These are phyloP conservation scores for Cavia aperea DNA, from an alignment of 2,113 vertebrate genomes.

Conservation along the genomic window DNA sequence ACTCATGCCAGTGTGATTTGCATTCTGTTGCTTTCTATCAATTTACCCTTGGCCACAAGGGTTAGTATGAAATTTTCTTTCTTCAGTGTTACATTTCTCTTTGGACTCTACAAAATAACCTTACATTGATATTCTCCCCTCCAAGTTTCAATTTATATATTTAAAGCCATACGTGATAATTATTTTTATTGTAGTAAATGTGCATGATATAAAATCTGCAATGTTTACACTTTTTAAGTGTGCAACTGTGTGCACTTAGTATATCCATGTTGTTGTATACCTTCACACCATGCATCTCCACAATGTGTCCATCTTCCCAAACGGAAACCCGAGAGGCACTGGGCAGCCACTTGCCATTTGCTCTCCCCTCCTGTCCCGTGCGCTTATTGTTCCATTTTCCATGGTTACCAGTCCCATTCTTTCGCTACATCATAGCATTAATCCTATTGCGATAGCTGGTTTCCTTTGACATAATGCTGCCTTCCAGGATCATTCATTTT, in stretches of 20 bases:
- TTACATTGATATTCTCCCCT: background rate
- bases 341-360: background rate
- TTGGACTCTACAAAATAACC: background rate
- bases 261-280: background rate
- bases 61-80: background rate
- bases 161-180: background rate
- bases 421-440: fast-evolving
- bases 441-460: background rate
- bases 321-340: background rate
- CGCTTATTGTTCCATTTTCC: background rate
- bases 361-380: background rate
- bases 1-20: background rate
- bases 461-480: background rate
- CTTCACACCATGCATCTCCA: background rate
- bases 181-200: background rate
- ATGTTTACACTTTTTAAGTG: background rate
- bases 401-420: fast-evolving
- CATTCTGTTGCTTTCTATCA: background rate
- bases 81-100: background rate
- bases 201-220: background rate
- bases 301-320: background rate
- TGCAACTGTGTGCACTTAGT: background rate
- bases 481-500: background rate
- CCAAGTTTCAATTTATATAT: background rate
- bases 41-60: too few species aligned